Evolutionary conservation across 2,888 invertebrate genomes (phyloP).

Genomic region (Monochamus alternatus): DNA sequence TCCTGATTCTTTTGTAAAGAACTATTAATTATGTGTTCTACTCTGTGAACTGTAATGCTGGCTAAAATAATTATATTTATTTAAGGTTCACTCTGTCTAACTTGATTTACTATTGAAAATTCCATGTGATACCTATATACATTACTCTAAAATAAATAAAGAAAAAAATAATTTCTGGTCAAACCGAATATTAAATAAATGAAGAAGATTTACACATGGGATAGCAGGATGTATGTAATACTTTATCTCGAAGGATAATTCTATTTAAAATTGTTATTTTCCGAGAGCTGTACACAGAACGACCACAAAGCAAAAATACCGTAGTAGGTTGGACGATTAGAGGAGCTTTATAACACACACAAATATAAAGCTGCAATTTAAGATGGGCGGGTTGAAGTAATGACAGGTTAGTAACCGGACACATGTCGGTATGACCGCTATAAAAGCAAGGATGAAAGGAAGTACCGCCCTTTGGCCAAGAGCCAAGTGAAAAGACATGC

Average conservation of each 20-base stretch:
- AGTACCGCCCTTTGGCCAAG: slow-evolving; percentile 48
- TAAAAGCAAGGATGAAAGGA: slow-evolving; percentile 48
- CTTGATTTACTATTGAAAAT: too few species aligned
- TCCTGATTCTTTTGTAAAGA: too few species aligned
- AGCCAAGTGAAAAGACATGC: slow-evolving; percentile 48
- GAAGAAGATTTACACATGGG: too few species aligned
- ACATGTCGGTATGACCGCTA: slow-evolving; percentile 49
- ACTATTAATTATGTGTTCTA: too few species aligned
- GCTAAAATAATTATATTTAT: too few species aligned
- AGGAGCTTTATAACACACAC: slow-evolving; percentile 33
- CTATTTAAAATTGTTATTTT: slow-evolving; percentile 18
- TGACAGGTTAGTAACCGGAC: slow-evolving; percentile 50
- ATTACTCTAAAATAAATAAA: too few species aligned
- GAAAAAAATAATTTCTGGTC: too few species aligned
- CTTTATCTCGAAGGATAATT: neutral
- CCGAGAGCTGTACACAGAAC: slow-evolving; percentile 3
- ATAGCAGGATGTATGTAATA: too few species aligned
- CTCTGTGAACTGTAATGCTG: too few species aligned
- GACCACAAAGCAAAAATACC: slow-evolving; percentile 28
- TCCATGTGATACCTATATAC: too few species aligned
- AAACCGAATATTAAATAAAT: too few species aligned
- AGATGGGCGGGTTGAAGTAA: slow-evolving; percentile 42
- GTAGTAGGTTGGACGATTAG: slow-evolving; percentile 20
- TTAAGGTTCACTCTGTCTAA: too few species aligned
- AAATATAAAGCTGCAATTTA: slow-evolving; percentile 42